Evolutionary conservation across 1,140 invertebrate species (phyloP).

Genomic region (Aphis craccivora): DNA sequence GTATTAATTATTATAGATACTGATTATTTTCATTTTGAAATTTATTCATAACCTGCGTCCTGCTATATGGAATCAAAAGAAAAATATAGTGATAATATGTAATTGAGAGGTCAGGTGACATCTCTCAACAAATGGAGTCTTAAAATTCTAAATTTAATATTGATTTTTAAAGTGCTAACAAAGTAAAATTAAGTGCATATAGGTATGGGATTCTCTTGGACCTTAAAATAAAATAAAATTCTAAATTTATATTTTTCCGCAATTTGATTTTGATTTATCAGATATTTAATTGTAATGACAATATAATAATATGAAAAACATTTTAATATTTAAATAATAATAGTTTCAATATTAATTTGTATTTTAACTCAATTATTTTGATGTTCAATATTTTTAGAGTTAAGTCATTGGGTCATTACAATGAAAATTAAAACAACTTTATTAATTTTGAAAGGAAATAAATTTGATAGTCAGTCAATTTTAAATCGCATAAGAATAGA

Average conservation of each 20-base stretch:
- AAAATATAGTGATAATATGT: not conserved
- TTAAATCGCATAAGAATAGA: not conserved
- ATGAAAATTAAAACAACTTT: not conserved
- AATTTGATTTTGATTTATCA: not conserved
- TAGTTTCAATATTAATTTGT: too few species aligned
- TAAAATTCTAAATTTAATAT: not conserved
- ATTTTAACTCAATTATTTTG: too few species aligned
- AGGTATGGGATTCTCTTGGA: not conserved
- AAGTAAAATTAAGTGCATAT: not conserved
- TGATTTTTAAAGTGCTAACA: not conserved
- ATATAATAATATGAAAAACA: too few species aligned
- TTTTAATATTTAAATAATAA: not conserved
- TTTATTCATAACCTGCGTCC: not conserved
- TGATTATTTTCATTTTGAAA: not conserved
- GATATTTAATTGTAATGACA: not conserved
- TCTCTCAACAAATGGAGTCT: not conserved
- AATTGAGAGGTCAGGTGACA: not conserved
- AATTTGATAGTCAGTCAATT: not conserved
- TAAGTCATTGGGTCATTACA: not conserved
- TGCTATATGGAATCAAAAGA: not conserved
- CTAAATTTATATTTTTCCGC: not conserved
- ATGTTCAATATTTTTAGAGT: too few species aligned
- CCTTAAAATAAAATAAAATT: not conserved
- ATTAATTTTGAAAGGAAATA: not conserved
- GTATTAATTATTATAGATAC: not conserved